phyloP scores from a whole-genome alignment of 2,797 vertebrate genomes.

The Cyprinella venusta region DNA sequence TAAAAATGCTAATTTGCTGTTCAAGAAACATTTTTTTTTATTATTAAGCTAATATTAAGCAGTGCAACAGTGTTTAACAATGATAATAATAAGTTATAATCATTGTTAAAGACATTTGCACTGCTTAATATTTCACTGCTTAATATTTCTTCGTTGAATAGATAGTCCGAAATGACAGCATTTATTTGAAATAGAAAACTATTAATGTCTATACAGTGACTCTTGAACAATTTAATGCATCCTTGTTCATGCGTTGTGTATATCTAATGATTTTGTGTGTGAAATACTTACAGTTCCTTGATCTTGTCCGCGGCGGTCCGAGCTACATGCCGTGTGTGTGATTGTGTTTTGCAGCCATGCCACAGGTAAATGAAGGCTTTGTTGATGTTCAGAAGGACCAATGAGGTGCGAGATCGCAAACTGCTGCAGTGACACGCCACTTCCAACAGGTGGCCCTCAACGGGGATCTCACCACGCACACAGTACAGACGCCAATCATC shows the following conservation, averaged over 20 bases:
- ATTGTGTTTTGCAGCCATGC: conserved; percentile 96
- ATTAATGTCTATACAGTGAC: not conserved
- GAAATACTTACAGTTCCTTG: conserved; percentile 90
- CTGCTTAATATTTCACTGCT: not conserved
- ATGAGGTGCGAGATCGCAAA: conserved; percentile 92
- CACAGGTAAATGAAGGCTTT: conserved; percentile 95
- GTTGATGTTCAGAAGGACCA: conserved; percentile 94
- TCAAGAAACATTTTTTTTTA: not conserved
- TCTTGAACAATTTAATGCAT: not conserved
- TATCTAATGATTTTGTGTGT: not conserved
- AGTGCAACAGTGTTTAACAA: too few species aligned
- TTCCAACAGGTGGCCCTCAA: conserved; percentile 95
- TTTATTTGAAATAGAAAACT: not conserved
- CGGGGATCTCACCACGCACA: conserved; percentile 88
- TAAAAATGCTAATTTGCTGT: not conserved
- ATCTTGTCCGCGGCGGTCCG: conserved; percentile 88
- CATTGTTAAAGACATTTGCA: not conserved
- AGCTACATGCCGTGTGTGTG: conserved; percentile 89
- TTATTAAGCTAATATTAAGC: too few species aligned
- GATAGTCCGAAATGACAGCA: too few species aligned
- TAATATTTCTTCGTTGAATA: not conserved
- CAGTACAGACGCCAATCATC: conserved; percentile 98
- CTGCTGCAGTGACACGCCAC: conserved; percentile 97
- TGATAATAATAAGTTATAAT: not conserved
- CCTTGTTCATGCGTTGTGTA: not conserved